phyloP scores from a whole-genome alignment of 2,113 vertebrate genomes.

The Porphyrio hochstetteri region DNA sequence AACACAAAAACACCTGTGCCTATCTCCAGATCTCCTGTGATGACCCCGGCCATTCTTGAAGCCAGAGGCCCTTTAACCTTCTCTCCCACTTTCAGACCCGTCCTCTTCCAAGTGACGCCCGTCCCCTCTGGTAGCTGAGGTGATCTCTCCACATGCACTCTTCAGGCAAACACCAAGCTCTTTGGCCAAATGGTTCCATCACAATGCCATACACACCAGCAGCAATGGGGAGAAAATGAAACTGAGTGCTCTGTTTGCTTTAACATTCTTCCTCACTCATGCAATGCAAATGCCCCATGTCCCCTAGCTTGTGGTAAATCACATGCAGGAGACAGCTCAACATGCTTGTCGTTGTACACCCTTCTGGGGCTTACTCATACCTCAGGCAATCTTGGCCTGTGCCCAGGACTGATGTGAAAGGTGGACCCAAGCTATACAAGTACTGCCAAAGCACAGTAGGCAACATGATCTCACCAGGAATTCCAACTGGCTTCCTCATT shows the following conservation, averaged over 20 bases:
- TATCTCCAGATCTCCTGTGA: background rate
- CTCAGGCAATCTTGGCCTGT: background rate
- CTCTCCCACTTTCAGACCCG: background rate
- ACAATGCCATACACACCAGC: too few relatives aligned
- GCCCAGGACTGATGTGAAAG: background rate
- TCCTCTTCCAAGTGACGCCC: fast-evolving
- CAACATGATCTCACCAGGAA: fast-evolving
- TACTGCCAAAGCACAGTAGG: background rate
- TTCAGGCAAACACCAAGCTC: fast-evolving
- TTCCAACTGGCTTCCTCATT: background rate
- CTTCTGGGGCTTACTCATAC: background rate
- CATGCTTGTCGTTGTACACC: background rate
- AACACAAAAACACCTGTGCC: background rate
- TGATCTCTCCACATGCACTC: background rate
- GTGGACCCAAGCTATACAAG: background rate
- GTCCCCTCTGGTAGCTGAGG: background rate
- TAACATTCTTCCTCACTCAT: background rate
- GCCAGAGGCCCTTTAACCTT: background rate
- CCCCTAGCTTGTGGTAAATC: fast-evolving
- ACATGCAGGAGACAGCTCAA: background rate
- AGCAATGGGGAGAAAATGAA: fast-evolving
- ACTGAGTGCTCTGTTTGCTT: fast-evolving
- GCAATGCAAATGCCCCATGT: background rate
- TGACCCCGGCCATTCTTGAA: background rate
- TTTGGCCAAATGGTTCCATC: background rate